Evolutionary conservation across 2,113 vertebrate genomes (phyloP), one percentile per base, ranked within the genome.

Genomic region (Pao palembangensis): DNA sequence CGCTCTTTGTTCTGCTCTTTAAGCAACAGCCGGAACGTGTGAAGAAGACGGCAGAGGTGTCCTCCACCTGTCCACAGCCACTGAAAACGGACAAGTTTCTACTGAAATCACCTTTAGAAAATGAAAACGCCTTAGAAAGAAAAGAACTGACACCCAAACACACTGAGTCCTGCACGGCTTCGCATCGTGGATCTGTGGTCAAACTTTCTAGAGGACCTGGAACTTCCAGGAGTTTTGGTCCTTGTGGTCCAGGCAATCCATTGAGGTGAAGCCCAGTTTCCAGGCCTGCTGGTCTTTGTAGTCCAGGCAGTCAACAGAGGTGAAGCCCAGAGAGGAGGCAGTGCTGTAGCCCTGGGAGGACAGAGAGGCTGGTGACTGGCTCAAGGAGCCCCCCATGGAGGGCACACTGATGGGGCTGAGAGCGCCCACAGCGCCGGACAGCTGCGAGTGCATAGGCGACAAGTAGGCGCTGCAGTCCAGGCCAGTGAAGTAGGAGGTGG

Each of bases 231-330:
- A 92, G 83, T 90, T 92, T 58, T 93, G 92, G 54, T 93, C 92
- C 79, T 93, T 94, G 87, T 94, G 93, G 64, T 94, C 93, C 87
- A 94, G 87, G 75, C 93, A 94, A 83, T 94, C 93, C 64, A 92
- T 85, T 15, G 91, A 84, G 50, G 87, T 92, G 88, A 94, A 94
- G 73, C 91, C 92, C 70, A 94, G 89, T 82, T 94, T 94, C 93
- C 93, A 94, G 60, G 85, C 76, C 61, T 91, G 87, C 82, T 92
- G 92, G 72, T 94, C 93, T 81, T 94, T 94, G 91, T 94, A 94
- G 74, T 94, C 93, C 69, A 94, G 88, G 82, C 91, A 94, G 77
- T 94, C 93, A 17, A 92, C 88, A 0, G 93, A 81, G 65, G 89
- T 91, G 76, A 94, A 94, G 42, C 91, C 91, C 73, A 94, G 79